Base-by-base conservation (phyloP, 2,888 invertebrate species). In the Drosophila pullipes region DNA sequence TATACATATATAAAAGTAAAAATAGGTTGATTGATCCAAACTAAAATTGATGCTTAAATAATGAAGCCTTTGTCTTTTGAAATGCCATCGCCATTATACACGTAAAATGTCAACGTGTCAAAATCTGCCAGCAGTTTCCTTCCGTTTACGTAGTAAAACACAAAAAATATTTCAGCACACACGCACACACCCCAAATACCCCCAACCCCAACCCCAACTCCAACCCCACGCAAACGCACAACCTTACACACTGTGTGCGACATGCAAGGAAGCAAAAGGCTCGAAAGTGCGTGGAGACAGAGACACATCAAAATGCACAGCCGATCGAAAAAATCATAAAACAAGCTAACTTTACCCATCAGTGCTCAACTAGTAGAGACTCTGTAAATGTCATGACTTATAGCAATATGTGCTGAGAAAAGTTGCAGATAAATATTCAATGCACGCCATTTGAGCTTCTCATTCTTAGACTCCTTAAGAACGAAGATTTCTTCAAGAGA, bases 21-120 rank as follows among this genome's bases (percentile, higher is more conserved):
- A 18, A 37, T 44, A 16, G 49, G 31, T 31, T 49, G 39, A 39
- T 44, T 44, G 22, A 35, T 18, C 13, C 10, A 10, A 39, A 22
- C 1, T 33, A 35, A 50, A 67, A 37, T 44, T 33, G 31, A 16
- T 49, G 30, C 9, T 9, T 33, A 39, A 50, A 28, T 35, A 39
- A 25, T 53, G 30, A 54, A 59, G 49, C 61, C 33, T 44, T 31
- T 49, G 44, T 18, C 49, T 44, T 35, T 50, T 16, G 68, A 49
- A 41, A 65, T 69, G 22, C 70, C 71, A 80, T 71, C 57, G 67
- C n/a, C 57, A 57, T 74, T 77, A 77, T 83, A 68, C 49, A 74
- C 77, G 79, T 82, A 82, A 84, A 82, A 82, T 82, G 85, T 82
- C 82, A 82, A 82, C 79, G 85, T 82, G 82, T 82, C 79, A 82